Evolutionary conservation across 2,797 vertebrate species (phyloP), one percentile per base, ranked within the genome.

Genomic region (Chelon labrosus): DNA sequence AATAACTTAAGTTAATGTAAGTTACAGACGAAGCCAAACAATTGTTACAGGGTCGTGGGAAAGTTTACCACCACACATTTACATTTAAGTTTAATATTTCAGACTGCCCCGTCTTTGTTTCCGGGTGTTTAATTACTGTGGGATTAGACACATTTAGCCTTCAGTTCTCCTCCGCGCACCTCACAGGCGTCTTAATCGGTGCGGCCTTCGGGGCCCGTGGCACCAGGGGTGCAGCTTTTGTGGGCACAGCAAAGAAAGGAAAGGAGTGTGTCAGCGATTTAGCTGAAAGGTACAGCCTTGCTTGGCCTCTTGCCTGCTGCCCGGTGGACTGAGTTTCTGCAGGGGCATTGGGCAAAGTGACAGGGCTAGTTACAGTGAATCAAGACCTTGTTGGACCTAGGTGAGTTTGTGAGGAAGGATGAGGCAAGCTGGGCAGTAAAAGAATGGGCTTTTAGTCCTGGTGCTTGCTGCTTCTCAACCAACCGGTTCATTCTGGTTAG

Each of bases 181-280:
- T 83, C 66, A 49, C 0, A 20, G 79, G 57, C 56, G 41, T 84
- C 77, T 82, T 87, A 87, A 88, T 88, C 76, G 68, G 60, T 71
- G 16, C n/a, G 54, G 70, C 73, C 73, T 84, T 85, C 82, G 68
- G 77, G 75, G 67, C 57, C 81, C 12, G 5, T 65, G 70, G 68
- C 81, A 79, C 79, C 65, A 27, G 67, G 78, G 75, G 61, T 65
- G 52, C 63, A 75, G 81, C 70, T 35, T 89, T 80, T 89, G 82
- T 89, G 77, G 82, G 57, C 46, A 79, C 70, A 62, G 72, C 66
- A 79, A 62, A 87, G 85, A 91, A 89, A 88, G 82, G 77, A 91
- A 91, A 88, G 85, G 83, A 89, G 87, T 82, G 88, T 91, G 91
- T 91, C 89, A 90, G 91, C 86, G 22, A 79, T 89, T 90, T 88